These are phyloP conservation scores for Abrostola triplasia DNA, from an alignment of 2,888 invertebrate genomes.

Conservation along the genomic window DNA sequence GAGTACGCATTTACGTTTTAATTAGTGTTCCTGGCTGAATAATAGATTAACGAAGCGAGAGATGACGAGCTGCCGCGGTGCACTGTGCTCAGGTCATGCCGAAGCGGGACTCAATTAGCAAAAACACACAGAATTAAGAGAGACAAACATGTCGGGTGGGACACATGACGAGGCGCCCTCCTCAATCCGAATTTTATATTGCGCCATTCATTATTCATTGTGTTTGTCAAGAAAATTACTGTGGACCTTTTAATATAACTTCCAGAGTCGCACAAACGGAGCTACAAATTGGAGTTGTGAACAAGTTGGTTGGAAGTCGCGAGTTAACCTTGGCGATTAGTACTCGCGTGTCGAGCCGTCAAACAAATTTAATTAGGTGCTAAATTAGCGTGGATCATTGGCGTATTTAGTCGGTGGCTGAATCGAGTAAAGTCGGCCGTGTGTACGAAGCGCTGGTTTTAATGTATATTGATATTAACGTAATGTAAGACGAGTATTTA, in stretches of 20 bases:
- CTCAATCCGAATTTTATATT: constrained; percentile 87
- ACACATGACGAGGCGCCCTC: constrained; percentile 80
- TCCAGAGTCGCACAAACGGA: constrained; percentile 78
- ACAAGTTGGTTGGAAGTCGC: constrained; percentile 75
- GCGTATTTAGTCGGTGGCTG: constrained; percentile 45
- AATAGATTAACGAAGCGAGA: constrained; percentile 71
- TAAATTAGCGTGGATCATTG: constrained; percentile 76
- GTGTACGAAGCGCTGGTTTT: constrained; percentile 12
- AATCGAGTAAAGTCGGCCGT: constrained; percentile 28
- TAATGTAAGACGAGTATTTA: constrained; percentile 65
- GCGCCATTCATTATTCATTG: constrained; percentile 85
- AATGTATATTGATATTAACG: constrained; percentile 16
- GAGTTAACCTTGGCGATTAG: constrained; percentile 80
- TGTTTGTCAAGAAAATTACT: constrained; percentile 87
- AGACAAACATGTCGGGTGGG: constrained; percentile 83
- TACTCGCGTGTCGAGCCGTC: constrained; percentile 74
- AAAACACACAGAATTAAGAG: constrained; percentile 87
- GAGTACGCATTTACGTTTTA: constrained; percentile 60
- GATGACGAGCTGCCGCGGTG: constrained; percentile 47
- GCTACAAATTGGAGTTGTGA: constrained; percentile 83
- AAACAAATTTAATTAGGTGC: constrained; percentile 79
- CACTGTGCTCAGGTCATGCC: constrained; percentile 72
- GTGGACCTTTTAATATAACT: constrained; percentile 88
- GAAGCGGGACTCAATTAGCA: constrained; percentile 85
- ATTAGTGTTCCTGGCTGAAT: constrained; percentile 77